Percentiles rank a stretch among this genome's conserved stretches.
Evolutionary conservation across 2,888 invertebrate species (phyloP).

Genomic region (Andrena chrysosceles): DNA sequence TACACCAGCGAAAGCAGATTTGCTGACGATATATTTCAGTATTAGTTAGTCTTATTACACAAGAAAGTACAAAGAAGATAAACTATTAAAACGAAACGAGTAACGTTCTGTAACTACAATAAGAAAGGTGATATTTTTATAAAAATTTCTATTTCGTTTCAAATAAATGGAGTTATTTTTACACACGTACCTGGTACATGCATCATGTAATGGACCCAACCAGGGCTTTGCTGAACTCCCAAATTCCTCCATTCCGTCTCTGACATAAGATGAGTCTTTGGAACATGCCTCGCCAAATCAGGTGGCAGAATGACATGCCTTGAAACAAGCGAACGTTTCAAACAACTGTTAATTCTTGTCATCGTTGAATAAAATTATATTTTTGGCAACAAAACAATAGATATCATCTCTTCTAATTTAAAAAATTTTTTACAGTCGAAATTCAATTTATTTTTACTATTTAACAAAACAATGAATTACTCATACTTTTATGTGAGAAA

Average conservation of each 20-base stretch:
- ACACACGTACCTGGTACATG: conserved; percentile 90
- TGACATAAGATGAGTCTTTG: conserved; percentile 95
- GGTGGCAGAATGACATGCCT: conserved; percentile 96
- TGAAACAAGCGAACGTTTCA: conserved; percentile 47
- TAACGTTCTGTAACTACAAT: not conserved
- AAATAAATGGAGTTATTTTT: not conserved
- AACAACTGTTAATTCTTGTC: not conserved
- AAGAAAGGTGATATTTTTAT: no score
- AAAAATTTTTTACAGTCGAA: no score
- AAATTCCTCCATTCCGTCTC: conserved; percentile 98
- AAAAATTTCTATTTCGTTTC: no score
- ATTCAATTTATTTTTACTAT: no score
- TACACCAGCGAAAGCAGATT: no score
- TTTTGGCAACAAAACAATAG: not conserved
- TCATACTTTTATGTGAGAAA: not conserved
- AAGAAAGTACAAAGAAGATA: not conserved
- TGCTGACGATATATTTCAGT: not conserved
- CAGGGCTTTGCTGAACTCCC: conserved; percentile 97
- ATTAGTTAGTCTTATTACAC: not conserved
- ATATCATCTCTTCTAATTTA: no score
- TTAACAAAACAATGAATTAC: not conserved
- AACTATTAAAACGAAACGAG: not conserved
- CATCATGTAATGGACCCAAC: conserved; percentile 96
- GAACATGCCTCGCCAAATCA: conserved; percentile 93
- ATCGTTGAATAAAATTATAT: not conserved